Conservation (phyloP, 2,888 invertebrate genomes). For the Eledone cirrhosa region DNA sequence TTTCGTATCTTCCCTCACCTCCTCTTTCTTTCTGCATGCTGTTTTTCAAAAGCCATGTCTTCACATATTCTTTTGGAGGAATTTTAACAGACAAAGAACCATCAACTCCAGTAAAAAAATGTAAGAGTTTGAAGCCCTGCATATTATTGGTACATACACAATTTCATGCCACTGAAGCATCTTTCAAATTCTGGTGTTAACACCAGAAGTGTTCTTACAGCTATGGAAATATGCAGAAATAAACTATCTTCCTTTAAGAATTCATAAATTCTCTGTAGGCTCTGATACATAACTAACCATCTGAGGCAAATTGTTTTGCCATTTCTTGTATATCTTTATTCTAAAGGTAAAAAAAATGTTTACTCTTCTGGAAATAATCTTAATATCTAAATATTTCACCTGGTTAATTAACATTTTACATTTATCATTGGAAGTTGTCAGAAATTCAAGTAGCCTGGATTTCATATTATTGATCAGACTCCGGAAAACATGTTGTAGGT, state of each 20-base stretch:
- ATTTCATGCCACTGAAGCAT: neutral
- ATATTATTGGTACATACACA: neutral
- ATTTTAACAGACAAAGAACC: neutral
- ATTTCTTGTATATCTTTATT: neutral
- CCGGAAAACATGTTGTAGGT: neutral
- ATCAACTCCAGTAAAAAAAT: neutral
- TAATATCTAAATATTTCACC: neutral
- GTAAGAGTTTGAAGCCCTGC: neutral
- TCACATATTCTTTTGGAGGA: neutral
- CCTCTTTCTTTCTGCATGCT: neutral
- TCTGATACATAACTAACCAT: neutral
- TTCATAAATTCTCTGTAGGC: neutral
- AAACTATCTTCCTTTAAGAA: neutral
- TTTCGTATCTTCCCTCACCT: neutral
- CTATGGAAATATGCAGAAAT: neutral
- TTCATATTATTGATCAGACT: neutral
- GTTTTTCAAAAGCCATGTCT: neutral
- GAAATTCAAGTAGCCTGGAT: neutral
- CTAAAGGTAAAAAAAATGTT: neutral
- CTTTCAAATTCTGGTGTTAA: neutral
- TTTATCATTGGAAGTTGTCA: neutral
- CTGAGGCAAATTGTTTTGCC: neutral
- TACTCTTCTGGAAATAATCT: neutral
- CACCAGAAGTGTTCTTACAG: neutral
- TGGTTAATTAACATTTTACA: conserved; percentile 3